Base-by-base conservation (phyloP, 37 sponge, comb jelly and placozoan species). In the Corticium candelabrum region DNA sequence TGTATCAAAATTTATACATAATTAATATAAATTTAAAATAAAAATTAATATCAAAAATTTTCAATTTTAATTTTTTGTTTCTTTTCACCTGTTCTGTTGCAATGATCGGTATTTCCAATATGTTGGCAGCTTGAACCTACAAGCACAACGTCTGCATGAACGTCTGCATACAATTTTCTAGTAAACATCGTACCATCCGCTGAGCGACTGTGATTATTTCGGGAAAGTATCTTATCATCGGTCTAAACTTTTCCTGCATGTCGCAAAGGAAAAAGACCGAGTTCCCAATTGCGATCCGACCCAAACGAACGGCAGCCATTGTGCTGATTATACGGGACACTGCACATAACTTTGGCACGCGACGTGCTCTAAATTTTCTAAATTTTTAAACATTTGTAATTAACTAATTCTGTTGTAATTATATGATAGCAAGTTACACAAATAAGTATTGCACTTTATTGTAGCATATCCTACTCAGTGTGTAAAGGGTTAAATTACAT, bases 211-310 rank as follows among this genome's bases (percentile, higher is more conserved):
- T 76, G 30, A 85, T 78, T 41, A 99, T 95, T 39, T 95, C 99
- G 3, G 93, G 93, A 43, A 86, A 99, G 81, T 99, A 92, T 15
- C 87, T 68, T 34, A 99, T 99, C 37, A 84, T 80, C 2, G 95
- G 93, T 37, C 85, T 80, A 71, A 99, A 99, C 84, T 99, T 99
- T 79, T 99, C 99, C 78, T 99, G 99, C 93, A 99, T 90, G 78
- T 99, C 99, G 84, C 99, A 99, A 32, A 95, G 70, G 75, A 99
- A 99, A 75, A 99, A 89, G 73, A 86, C 89, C 37, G 91, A 86
- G 34, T 75, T 81, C 57, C 78, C 76, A 15, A 84, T 68, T 3
- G 83, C 76, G 4, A 98, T 38, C 33, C 99, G 77, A 1, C 99
- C 99, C n/a, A 98, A 38, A 50, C 62, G 62, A 50, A 50, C 62